Evolutionary conservation across 2,888 invertebrate species (phyloP).

Genomic region (Pandemis cinnamomeana): DNA sequence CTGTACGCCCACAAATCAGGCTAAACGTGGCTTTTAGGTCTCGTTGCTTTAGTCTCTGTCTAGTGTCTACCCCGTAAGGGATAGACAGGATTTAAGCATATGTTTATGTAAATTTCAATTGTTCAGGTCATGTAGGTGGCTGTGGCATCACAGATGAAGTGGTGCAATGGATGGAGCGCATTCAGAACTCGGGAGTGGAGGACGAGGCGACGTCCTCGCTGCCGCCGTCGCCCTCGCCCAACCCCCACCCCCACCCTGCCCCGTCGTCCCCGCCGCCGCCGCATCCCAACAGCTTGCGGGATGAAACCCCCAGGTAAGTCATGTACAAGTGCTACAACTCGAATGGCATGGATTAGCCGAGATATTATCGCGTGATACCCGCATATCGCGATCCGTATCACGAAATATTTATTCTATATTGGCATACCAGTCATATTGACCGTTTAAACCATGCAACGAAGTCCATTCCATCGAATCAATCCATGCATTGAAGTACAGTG

Average conservation of each 20-base stretch:
- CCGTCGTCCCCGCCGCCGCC: conserved; percentile 60
- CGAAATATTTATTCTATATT: too few species aligned
- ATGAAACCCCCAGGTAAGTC: conserved; percentile 72
- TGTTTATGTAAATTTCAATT: conserved; percentile 40
- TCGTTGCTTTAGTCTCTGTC: too few species aligned
- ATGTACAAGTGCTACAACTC: conserved; percentile 6
- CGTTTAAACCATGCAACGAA: too few species aligned
- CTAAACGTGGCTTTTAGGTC: too few species aligned
- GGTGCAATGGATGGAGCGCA: conserved; percentile 95
- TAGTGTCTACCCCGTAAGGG: too few species aligned
- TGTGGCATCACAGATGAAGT: conserved; percentile 95
- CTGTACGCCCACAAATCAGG: too few species aligned
- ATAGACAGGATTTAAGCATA: too few species aligned
- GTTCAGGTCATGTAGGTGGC: conserved; percentile 91
- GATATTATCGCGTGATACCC: too few species aligned
- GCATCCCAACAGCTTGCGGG: conserved; percentile 77
- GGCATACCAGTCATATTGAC: too few species aligned
- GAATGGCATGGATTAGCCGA: neutral
- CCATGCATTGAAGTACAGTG: too few species aligned
- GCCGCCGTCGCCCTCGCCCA: conserved; percentile 56
- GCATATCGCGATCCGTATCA: too few species aligned
- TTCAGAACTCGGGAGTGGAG: conserved; percentile 91
- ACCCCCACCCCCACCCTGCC: conserved; percentile 55
- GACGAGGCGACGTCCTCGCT: conserved; percentile 75
- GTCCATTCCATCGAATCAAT: too few species aligned